Percentiles rank a stretch among this genome's conserved stretches.
Evolutionary conservation across 2,797 vertebrate species (phyloP).

Genomic region (Cynodonichthys magdalenae): DNA sequence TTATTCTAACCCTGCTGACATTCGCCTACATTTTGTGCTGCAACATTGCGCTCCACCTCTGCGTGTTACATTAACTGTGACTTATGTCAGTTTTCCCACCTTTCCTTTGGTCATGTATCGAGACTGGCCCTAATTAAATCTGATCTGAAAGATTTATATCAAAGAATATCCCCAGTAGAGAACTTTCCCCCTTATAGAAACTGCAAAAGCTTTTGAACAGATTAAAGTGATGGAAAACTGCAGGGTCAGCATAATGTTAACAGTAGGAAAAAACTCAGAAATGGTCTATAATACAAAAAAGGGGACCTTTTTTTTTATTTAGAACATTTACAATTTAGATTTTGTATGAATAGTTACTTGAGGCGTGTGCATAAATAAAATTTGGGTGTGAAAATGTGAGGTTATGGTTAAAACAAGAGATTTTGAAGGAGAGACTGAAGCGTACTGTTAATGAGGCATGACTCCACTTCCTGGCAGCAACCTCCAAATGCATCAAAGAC

Average conservation of each 20-base stretch:
- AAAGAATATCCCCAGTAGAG: conserved; percentile 47
- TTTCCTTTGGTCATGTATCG: conserved; percentile 60
- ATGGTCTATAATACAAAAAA: conserved; percentile 13
- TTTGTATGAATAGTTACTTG: conserved; percentile 21
- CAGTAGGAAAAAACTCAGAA: conserved; percentile 4
- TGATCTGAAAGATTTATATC: conserved; percentile 61
- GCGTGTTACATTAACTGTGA: conserved; percentile 59
- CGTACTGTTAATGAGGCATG: conserved; percentile 81
- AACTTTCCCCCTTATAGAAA: conserved; percentile 28
- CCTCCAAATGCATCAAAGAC: conserved; percentile 80
- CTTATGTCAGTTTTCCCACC: conserved; percentile 54
- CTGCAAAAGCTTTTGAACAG: conserved; percentile 45
- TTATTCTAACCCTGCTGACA: conserved; percentile 51
- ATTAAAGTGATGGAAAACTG: conserved; percentile 34
- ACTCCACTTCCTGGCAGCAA: conserved; percentile 76
- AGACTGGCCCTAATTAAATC: conserved; percentile 52
- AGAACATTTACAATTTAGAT: conserved; percentile 54
- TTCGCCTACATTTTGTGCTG: conserved; percentile 14
- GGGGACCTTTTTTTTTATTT: conserved; percentile 23
- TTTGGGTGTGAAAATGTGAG: conserved; percentile 39
- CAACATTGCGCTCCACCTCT: conserved; percentile 32
- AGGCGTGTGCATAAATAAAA: conserved; percentile 27
- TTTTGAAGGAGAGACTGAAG: conserved; percentile 69
- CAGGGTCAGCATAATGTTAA: conserved; percentile 53
- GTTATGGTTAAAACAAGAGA: conserved; percentile 59